Evolutionary conservation across 1,140 invertebrate species (phyloP).

Genomic region (Yoshiicerus persimilis): DNA sequence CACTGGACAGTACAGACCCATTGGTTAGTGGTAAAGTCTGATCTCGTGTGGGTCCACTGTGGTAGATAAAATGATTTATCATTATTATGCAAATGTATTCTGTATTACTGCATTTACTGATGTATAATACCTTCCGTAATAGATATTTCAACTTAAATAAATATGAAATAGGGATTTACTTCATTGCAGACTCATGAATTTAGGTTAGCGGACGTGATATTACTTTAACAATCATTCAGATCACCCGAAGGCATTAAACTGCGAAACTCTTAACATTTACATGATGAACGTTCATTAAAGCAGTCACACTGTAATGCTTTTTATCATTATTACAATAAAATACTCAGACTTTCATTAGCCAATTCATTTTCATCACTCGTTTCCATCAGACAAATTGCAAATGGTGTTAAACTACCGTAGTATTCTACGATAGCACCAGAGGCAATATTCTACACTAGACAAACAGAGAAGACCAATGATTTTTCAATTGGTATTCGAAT

Average conservation of each 20-base stretch:
- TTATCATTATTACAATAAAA: background rate
- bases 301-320: background rate
- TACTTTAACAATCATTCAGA: background rate
- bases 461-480: too few species aligned
- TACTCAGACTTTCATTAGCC: background rate
- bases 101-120: background rate
- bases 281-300: background rate
- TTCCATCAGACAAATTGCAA: too few species aligned
- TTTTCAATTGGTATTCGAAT: too few species aligned
- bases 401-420: too few species aligned
- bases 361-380: too few species aligned
- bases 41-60: background rate
- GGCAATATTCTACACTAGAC: too few species aligned
- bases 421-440: too few species aligned
- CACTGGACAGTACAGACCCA: background rate
- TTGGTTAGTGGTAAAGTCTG: too few species aligned
- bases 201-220: background rate
- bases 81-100: background rate
- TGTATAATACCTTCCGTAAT: too few species aligned
- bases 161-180: background rate
- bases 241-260: background rate
- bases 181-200: background rate
- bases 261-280: background rate
- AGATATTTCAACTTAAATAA: too few species aligned
- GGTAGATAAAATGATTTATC: background rate